A percentile compares a stretch with the other conserved stretches of the same genome.
Evolutionary conservation across 2,888 invertebrate species (phyloP).

Genomic region (Lottia scabra): DNA sequence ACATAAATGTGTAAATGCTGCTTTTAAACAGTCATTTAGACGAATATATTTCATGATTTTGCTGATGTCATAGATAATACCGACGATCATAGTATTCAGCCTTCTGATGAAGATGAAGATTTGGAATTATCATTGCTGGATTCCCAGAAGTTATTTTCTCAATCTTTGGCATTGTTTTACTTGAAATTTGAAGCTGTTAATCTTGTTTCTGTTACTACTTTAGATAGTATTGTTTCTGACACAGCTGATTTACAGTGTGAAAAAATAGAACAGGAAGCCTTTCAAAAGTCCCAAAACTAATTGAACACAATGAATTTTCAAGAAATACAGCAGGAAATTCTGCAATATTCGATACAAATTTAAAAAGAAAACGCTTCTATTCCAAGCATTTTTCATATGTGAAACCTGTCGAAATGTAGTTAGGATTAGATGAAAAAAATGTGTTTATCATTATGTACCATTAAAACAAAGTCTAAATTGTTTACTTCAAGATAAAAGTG

Average conservation of each 20-base stretch:
- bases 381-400: neutral
- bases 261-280: neutral
- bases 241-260: neutral
- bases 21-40: constrained; percentile 1
- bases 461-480: neutral
- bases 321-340: neutral
- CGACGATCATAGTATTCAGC: neutral
- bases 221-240: neutral
- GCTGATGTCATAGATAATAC: neutral
- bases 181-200: neutral
- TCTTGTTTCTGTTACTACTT: neutral
- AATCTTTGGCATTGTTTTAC: neutral
- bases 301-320: no score
- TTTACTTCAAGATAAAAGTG: neutral
- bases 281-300: neutral
- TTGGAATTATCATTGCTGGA: neutral
- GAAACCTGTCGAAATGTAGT: neutral
- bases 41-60: neutral
- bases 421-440: constrained; percentile 1
- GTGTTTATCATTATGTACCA: neutral
- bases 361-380: no score
- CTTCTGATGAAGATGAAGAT: neutral
- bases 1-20: no score
- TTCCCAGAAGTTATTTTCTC: neutral
- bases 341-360: neutral